Evolutionary conservation across 2,888 invertebrate genomes (phyloP).

Genomic region (Drosophila macrospina): DNA sequence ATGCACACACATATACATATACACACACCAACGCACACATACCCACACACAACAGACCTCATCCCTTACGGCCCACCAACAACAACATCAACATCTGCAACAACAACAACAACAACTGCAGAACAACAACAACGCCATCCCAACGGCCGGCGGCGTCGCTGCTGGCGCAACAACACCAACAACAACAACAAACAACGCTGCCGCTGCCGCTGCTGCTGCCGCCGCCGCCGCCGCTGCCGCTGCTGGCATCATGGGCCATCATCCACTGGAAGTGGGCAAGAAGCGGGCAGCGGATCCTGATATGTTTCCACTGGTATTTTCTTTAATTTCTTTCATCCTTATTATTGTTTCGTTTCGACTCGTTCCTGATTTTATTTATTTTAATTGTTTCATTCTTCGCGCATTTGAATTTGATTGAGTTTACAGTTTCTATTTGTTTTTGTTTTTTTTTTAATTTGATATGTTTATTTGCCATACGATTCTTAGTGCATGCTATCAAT

Average conservation of each 20-base stretch:
- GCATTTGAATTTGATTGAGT: slow-evolving; percentile 34
- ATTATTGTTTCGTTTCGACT: slow-evolving; percentile 46
- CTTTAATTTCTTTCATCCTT: slow-evolving; percentile 63
- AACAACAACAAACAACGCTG: slow-evolving; percentile 68
- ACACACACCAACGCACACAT: slow-evolving; percentile 35
- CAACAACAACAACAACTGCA: slow-evolving; percentile 69
- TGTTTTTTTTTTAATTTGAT: neutral
- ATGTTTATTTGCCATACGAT: slow-evolving; percentile 11
- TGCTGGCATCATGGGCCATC: slow-evolving; percentile 85
- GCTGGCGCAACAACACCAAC: slow-evolving; percentile 68
- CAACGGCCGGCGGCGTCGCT: slow-evolving; percentile 86
- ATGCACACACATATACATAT: slow-evolving; percentile 33
- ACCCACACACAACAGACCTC: slow-evolving; percentile 75
- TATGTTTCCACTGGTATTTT: slow-evolving; percentile 95
- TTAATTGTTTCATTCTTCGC: slow-evolving; percentile 30
- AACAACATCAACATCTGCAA: slow-evolving; percentile 65
- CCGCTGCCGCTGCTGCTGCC: slow-evolving; percentile 78
- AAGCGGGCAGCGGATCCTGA: slow-evolving; percentile 96
- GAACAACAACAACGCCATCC: slow-evolving; percentile 76
- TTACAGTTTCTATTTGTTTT: slow-evolving; percentile 1
- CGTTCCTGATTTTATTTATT: slow-evolving; percentile 34
- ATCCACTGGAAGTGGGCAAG: slow-evolving; percentile 95
- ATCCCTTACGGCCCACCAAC: slow-evolving; percentile 85
- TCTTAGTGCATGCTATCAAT: slow-evolving; percentile 47
- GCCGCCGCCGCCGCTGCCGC: slow-evolving; percentile 88